Evolutionary conservation across 2,797 vertebrate genomes (phyloP).

Genomic region (Molossus alvarezi): DNA sequence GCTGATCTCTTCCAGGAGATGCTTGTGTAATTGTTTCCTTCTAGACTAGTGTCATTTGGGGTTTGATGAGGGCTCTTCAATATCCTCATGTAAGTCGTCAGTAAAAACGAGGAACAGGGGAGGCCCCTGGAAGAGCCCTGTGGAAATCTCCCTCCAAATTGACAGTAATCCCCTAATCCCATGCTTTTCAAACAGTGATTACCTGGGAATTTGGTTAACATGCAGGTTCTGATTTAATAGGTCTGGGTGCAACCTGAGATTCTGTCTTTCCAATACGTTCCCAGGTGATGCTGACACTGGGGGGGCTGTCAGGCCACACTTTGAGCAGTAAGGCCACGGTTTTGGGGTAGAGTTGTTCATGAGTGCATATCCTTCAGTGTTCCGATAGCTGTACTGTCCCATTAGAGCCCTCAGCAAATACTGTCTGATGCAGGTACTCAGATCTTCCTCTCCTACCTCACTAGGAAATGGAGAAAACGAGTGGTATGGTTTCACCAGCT

Average conservation of each 20-base stretch:
- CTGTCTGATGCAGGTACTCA: background rate
- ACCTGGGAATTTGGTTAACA: conserved; percentile 40
- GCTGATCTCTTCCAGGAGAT: conserved; percentile 21
- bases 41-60: conserved; percentile 56
- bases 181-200: conserved; percentile 42
- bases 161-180: conserved; percentile 25
- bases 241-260: background rate
- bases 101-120: conserved; percentile 50
- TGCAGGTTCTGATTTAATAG: conserved; percentile 27
- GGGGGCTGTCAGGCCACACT: background rate
- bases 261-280: background rate
- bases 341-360: background rate
- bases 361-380: background rate
- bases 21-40: conserved; percentile 47
- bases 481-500: background rate
- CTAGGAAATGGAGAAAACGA: background rate
- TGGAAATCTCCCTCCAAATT: conserved; percentile 35
- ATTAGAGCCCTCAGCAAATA: background rate
- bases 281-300: background rate
- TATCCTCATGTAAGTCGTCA: conserved; percentile 40
- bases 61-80: conserved; percentile 48
- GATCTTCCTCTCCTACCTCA: background rate
- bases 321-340: background rate
- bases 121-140: background rate
- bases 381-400: background rate